A percentile compares a stretch with the other conserved stretches of the same genome.
Conservation (phyloP, 2,888 invertebrate species). For the Latheticus oryzae region DNA sequence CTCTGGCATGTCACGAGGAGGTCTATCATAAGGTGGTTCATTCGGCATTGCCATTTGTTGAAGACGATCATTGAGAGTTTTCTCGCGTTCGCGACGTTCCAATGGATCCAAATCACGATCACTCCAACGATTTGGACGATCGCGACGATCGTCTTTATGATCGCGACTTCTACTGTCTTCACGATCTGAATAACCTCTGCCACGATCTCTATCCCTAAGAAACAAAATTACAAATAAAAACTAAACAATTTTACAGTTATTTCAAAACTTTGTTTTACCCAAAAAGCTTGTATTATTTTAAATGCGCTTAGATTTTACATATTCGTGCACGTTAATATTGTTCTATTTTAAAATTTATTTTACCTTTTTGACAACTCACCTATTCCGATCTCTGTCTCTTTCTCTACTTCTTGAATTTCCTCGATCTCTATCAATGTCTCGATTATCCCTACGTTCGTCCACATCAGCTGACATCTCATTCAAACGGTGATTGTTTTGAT, state of each 20-base stretch:
- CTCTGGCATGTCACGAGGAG: constrained; percentile 38
- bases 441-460: constrained; percentile 39
- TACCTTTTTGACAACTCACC: constrained; percentile 17
- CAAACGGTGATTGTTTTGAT: constrained; percentile 23
- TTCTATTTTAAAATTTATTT: too few relatives aligned
- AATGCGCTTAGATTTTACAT: constrained; percentile 3
- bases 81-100: constrained; percentile 55
- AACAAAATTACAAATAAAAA: background rate
- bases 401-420: constrained; percentile 54
- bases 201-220: constrained; percentile 51
- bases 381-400: constrained; percentile 57
- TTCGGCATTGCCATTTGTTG: constrained; percentile 57
- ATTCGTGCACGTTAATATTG: constrained; percentile 21
- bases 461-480: constrained; percentile 25
- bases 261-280: too few relatives aligned
- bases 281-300: too few relatives aligned
- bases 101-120: constrained; percentile 54
- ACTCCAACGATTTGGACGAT: constrained; percentile 56
- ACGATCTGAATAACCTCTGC: constrained; percentile 56
- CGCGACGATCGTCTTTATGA: constrained; percentile 48
- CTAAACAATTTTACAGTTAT: too few relatives aligned
- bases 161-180: constrained; percentile 57
- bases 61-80: constrained; percentile 57
- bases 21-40: constrained; percentile 25
- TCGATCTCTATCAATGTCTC: constrained; percentile 47